These are phyloP conservation scores for Sander vitreus DNA, from an alignment of 2,113 vertebrate genomes.

Conservation along the genomic window DNA sequence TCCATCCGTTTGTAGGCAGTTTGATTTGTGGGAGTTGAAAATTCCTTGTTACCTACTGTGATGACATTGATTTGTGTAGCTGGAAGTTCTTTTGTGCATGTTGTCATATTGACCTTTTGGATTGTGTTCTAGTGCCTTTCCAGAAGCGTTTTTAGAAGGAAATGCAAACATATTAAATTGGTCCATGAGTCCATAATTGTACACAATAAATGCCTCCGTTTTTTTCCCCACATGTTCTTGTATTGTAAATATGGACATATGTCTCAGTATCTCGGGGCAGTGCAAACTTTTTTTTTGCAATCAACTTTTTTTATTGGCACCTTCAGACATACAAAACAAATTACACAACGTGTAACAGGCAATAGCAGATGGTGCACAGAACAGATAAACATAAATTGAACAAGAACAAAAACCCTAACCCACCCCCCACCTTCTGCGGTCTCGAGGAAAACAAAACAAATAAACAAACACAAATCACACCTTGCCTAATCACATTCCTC, in stretches of 20 bases:
- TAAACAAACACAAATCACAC: too few species aligned
- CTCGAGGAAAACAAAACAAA: too few species aligned
- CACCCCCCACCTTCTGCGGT: too few species aligned
- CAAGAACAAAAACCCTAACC: too few species aligned
- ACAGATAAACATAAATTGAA: too few species aligned
- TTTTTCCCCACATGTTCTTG: not conserved
- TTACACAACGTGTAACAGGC: too few species aligned
- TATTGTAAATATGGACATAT: conserved; percentile 19
- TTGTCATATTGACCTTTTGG: not conserved
- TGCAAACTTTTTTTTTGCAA: not conserved
- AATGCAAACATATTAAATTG: not conserved
- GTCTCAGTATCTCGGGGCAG: not conserved
- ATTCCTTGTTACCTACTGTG: not conserved
- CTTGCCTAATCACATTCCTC: too few species aligned
- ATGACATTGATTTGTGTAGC: not conserved
- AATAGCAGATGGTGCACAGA: too few species aligned
- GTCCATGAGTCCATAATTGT: conserved; percentile 7
- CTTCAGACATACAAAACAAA: too few species aligned
- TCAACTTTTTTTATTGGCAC: too few species aligned
- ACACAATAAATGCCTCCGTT: not conserved
- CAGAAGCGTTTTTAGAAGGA: not conserved
- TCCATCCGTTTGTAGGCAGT: not conserved
- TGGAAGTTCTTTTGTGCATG: not conserved
- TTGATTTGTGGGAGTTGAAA: conserved; percentile 17
- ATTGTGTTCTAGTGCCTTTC: not conserved